phyloP scores from a whole-genome alignment of 2,888 invertebrate genomes.

The Yponomeuta evonymella region DNA sequence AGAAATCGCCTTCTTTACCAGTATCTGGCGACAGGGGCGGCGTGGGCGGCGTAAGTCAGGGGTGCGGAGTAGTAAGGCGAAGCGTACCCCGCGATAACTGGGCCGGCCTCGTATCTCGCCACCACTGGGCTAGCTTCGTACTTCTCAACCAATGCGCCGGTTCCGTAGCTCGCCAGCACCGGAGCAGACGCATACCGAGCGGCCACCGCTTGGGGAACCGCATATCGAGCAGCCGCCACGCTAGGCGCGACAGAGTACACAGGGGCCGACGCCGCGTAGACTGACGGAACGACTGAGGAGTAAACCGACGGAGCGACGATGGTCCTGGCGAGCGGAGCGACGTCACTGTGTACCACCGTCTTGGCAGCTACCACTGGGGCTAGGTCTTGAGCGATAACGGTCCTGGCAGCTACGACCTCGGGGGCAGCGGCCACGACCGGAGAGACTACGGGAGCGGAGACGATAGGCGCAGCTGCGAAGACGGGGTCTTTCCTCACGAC shows the following conservation, averaged over 20 bases:
- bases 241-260: conserved; percentile 27
- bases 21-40: conserved; percentile 50
- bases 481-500: conserved; percentile 72
- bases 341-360: conserved; percentile 23
- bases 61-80: conserved; percentile 28
- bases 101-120: conserved; percentile 23
- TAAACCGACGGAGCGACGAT: conserved; percentile 19
- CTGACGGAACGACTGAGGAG: conserved; percentile 17
- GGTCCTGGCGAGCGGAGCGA: conserved; percentile 18
- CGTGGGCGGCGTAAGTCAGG: conserved; percentile 45
- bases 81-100: conserved; percentile 22
- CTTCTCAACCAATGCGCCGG: conserved; percentile 24
- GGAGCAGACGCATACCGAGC: conserved; percentile 13
- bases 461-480: conserved; percentile 46
- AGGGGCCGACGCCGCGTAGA: conserved; percentile 24
- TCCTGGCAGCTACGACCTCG: conserved; percentile 29
- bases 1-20: conserved; percentile 36
- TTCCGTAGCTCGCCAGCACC: conserved; percentile 26
- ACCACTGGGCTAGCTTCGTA: conserved; percentile 24
- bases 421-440: conserved; percentile 30
- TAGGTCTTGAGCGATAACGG: conserved; percentile 10
- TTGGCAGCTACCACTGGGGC: conserved; percentile 20
- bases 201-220: conserved; percentile 13
- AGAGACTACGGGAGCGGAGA: conserved; percentile 38
- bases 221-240: conserved; percentile 21